Evolutionary conservation across 2,797 vertebrate species (phyloP).

Genomic region (Catamblyrhynchus diadema): DNA sequence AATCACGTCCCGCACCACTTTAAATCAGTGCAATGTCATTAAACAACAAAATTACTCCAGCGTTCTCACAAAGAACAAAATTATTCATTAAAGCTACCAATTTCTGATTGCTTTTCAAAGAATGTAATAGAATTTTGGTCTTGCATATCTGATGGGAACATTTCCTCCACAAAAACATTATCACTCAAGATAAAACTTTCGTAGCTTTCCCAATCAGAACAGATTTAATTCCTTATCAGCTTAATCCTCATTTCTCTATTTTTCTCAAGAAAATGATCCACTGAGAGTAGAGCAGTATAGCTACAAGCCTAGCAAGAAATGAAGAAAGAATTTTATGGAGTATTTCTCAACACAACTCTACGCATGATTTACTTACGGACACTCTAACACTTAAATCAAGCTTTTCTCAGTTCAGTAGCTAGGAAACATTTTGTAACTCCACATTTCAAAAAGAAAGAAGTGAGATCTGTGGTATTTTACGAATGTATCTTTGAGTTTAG

Average conservation of each 20-base stretch:
- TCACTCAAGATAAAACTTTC: conserved; percentile 14
- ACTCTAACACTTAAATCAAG: neutral
- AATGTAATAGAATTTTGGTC: conserved; percentile 30
- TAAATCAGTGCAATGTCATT: conserved; percentile 25
- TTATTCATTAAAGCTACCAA: conserved; percentile 36
- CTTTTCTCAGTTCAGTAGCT: neutral
- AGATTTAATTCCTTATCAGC: conserved; percentile 32
- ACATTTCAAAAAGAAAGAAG: neutral
- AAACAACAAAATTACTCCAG: conserved; percentile 44
- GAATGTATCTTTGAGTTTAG: neutral
- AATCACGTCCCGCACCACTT: neutral
- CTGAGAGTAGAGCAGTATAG: neutral
- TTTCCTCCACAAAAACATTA: neutral
- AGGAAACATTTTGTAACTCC: neutral
- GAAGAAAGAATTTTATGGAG: neutral
- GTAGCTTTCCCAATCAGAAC: neutral
- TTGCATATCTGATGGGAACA: conserved; percentile 42
- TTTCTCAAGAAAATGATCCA: neutral
- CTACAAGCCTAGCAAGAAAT: neutral
- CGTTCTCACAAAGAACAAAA: conserved; percentile 10
- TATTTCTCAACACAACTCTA: neutral
- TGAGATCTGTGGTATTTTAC: neutral
- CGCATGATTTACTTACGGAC: neutral
- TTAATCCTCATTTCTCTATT: neutral
- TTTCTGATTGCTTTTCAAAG: conserved; percentile 39